Conservation (phyloP, 2,113 vertebrate genomes). For the Ascaphus truei region DNA sequence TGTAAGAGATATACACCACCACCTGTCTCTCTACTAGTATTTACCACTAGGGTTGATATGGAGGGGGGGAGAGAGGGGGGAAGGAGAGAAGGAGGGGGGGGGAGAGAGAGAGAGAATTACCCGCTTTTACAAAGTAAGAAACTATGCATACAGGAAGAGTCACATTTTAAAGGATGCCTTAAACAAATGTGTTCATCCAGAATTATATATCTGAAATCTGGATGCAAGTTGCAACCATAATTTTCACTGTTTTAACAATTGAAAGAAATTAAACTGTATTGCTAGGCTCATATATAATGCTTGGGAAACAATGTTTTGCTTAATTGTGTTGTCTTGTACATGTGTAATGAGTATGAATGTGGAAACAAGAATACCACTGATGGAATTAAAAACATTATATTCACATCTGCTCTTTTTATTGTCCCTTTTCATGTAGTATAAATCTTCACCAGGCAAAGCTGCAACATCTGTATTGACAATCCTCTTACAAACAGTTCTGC, state of each 20-base stretch:
- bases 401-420: conserved; percentile 24
- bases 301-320: conserved; percentile 33
- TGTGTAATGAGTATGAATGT: conserved; percentile 14
- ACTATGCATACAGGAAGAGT: not conserved
- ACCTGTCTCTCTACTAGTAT: too few relatives aligned
- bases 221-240: not conserved
- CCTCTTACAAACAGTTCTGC: not conserved
- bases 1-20: too few relatives aligned
- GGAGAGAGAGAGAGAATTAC: too few relatives aligned
- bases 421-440: not conserved
- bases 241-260: not conserved
- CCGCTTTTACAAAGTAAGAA: not conserved
- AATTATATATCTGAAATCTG: not conserved
- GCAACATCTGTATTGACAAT: conserved; percentile 31
- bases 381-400: conserved; percentile 30
- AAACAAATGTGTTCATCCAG: not conserved
- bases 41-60: too few relatives aligned
- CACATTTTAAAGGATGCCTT: too few relatives aligned
- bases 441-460: not conserved
- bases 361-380: not conserved
- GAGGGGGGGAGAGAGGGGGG: too few relatives aligned
- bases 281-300: conserved; percentile 11
- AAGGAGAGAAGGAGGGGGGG: too few relatives aligned
- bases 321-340: conserved; percentile 39
- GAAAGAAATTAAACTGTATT: conserved; percentile 7